phyloP scores from a whole-genome alignment of 2,888 invertebrate species.

The Holacanthella duospinosa region DNA sequence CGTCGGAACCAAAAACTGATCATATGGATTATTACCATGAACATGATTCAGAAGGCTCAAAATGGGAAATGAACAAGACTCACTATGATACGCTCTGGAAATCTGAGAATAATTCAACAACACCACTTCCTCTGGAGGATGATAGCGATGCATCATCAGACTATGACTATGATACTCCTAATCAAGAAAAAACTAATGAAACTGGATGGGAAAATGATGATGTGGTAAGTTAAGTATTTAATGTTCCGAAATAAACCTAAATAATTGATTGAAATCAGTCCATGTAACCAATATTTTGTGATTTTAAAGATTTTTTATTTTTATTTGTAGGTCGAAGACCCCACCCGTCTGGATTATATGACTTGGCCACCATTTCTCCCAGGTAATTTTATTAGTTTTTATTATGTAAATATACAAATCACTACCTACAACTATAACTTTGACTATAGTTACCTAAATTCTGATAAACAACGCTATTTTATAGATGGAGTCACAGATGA shows the following conservation, averaged over 20 bases:
- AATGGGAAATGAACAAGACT: slow-evolving; percentile 2
- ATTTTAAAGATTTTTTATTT: too few species aligned
- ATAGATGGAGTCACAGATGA: background rate
- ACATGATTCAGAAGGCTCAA: background rate
- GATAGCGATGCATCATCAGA: background rate
- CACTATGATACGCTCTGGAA: slow-evolving; percentile 4
- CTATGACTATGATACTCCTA: background rate
- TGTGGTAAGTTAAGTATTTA: too few species aligned
- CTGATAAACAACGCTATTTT: too few species aligned
- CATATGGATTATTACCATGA: background rate
- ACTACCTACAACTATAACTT: background rate
- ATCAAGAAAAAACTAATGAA: background rate
- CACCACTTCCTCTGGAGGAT: background rate
- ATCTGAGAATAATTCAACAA: background rate
- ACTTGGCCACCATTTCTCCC: background rate
- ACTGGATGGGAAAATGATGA: slow-evolving; percentile 4
- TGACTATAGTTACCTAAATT: too few species aligned
- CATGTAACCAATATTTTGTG: too few species aligned
- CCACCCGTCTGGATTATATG: background rate
- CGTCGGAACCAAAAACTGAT: background rate
- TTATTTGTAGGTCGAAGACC: too few species aligned
- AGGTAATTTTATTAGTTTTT: background rate
- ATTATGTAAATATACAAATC: background rate
- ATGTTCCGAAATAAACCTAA: too few species aligned
- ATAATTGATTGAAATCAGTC: too few species aligned